A percentile compares a stretch with the other conserved stretches of the same genome.
These are phyloP conservation scores for Trinectes maculatus DNA, from an alignment of 2,113 vertebrate genomes.

Conservation along the genomic window DNA sequence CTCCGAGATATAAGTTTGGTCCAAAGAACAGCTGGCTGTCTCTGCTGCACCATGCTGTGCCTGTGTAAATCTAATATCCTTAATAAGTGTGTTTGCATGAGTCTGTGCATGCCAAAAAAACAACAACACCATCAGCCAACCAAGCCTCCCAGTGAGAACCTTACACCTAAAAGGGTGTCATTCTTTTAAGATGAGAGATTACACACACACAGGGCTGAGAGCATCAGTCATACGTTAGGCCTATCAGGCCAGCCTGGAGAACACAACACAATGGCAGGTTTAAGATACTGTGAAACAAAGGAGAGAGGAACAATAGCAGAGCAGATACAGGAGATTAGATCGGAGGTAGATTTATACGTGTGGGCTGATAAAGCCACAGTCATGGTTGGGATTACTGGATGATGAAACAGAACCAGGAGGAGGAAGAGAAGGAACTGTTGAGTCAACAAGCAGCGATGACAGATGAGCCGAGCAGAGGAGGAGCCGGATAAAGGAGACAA, in stretches of 20 bases:
- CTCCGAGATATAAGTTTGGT: slow-evolving; percentile 65
- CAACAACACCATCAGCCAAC: not conserved
- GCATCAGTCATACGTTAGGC: slow-evolving; percentile 38
- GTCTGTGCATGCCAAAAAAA: slow-evolving; percentile 6
- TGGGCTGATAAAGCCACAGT: slow-evolving; percentile 57
- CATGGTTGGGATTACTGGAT: slow-evolving; percentile 57
- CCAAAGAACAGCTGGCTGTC: slow-evolving; percentile 74
- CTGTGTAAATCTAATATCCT: slow-evolving; percentile 67
- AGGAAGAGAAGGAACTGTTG: slow-evolving; percentile 52
- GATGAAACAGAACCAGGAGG: slow-evolving; percentile 59
- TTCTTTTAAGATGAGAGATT: slow-evolving; percentile 35
- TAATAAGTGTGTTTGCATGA: slow-evolving; percentile 54
- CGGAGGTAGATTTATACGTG: slow-evolving; percentile 36
- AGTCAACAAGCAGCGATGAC: slow-evolving; percentile 57
- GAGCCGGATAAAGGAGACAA: slow-evolving; percentile 65
- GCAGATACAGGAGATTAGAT: slow-evolving; percentile 68
- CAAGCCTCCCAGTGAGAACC: slow-evolving; percentile 9
- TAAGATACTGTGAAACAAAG: slow-evolving; percentile 54
- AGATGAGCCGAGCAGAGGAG: slow-evolving; percentile 59
- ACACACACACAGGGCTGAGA: slow-evolving; percentile 24
- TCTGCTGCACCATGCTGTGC: slow-evolving; percentile 65
- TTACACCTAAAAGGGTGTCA: not conserved
- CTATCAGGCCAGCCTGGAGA: slow-evolving; percentile 43
- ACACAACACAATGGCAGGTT: slow-evolving; percentile 37
- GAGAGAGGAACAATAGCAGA: slow-evolving; percentile 42